Evolutionary conservation across 1,140 invertebrate genomes (phyloP).

Genomic region (Drosophila sp.): DNA sequence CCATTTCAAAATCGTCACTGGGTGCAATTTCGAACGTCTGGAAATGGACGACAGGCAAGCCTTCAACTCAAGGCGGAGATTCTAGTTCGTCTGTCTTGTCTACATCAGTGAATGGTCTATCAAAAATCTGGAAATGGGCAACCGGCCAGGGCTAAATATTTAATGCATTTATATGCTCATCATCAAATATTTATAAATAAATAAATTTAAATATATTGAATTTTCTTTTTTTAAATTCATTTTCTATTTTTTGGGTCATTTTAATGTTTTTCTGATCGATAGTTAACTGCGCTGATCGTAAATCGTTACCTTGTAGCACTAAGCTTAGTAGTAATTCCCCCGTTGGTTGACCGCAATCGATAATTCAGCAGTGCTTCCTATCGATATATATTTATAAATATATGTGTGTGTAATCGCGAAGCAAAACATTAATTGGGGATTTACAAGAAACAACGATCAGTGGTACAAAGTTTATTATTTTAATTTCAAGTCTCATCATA

Average conservation of each 20-base stretch:
- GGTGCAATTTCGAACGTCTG: background rate
- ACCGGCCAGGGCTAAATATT: constrained; percentile 5
- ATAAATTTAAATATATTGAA: background rate
- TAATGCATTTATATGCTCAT: background rate
- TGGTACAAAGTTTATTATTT: background rate
- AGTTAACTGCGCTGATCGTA: too few relatives aligned
- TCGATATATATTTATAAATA: too few relatives aligned
- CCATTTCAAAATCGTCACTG: background rate
- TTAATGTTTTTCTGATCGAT: too few relatives aligned
- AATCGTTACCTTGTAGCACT: too few relatives aligned
- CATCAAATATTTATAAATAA: background rate
- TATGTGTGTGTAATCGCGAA: too few relatives aligned
- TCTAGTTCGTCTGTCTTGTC: background rate
- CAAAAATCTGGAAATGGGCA: constrained; percentile 23
- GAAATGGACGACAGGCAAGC: background rate
- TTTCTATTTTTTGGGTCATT: too few relatives aligned
- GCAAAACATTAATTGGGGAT: too few relatives aligned
- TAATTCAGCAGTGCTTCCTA: too few relatives aligned
- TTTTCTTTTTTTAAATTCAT: background rate
- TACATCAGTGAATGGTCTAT: background rate
- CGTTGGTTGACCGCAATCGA: too few relatives aligned
- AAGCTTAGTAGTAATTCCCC: too few relatives aligned
- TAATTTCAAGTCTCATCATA: background rate
- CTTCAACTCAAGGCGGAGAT: background rate
- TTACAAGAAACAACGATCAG: too few relatives aligned